Base-by-base conservation (phyloP, 35 echinoderm and acorn worm species). In the Antedon bifida region DNA sequence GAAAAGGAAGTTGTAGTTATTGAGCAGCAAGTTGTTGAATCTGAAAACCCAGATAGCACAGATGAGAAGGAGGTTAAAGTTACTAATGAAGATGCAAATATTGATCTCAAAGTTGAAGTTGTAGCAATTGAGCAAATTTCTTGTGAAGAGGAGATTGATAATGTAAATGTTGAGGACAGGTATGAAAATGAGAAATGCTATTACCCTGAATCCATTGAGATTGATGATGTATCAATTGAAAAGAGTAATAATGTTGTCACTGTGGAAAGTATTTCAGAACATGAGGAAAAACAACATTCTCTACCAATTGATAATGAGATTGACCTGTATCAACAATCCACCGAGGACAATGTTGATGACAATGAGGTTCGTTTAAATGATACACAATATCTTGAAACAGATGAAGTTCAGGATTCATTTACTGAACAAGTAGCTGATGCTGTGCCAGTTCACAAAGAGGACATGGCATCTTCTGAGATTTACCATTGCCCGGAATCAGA, bases 341-440 rank as follows among this genome's bases (percentile, higher is more conserved):
- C 8, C 30, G 74, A 29, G 8, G 30, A 29, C 5, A 78, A 75
- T 8, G 77, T 38, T 74, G 46, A 79, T 85, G 30, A 13, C 79
- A 32, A 75, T 36, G 82, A 73, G 16, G 35, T 74, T 85, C 76
- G 81, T 0, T 73, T 30, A 46, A 56, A 73, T 83, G 17, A n/a
- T n/a, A n/a, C 23, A 35, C 82, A 88, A 44, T 30, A 46, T 46
- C 55, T 34, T 46, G 85, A 87, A 64, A 73, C 32, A 29, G 39
- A 17, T 79, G 78, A 81, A 74, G 28, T 16, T 13, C 46, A 17
- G 39, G 82, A 84, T 46, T 45, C 30, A 31, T 36, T 81, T 85
- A 17, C 34, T 29, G 42, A 64, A 73, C 12, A 82, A 21, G 51
- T 46, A 21, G 7, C 36, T 82, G 56, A 5, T 17, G 86, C n/a